Evolutionary conservation across 2,888 invertebrate species (phyloP).

Genomic region (Panzeria rudis): DNA sequence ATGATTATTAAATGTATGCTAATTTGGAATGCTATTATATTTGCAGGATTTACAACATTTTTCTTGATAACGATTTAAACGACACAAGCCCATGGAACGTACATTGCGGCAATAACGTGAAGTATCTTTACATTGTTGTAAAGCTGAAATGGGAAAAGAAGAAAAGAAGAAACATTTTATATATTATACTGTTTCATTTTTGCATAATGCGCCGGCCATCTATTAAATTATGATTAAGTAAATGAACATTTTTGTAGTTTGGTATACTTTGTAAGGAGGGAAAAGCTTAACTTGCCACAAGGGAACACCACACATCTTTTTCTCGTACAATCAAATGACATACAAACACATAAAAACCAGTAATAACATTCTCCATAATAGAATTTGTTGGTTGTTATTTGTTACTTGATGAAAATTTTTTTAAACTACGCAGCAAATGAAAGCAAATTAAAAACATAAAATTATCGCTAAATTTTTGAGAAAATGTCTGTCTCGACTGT

Average conservation of each 20-base stretch:
- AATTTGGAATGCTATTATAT: slow-evolving; percentile 73
- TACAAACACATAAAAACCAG: no score
- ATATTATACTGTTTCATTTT: slow-evolving; percentile 6
- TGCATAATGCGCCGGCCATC: slow-evolving; percentile 3
- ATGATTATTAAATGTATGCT: slow-evolving; percentile 61
- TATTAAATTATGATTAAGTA: slow-evolving; percentile 8
- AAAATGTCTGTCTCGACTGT: no score
- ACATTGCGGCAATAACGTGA: slow-evolving; percentile 95
- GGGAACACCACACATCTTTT: no score
- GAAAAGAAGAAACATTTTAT: slow-evolving; percentile 4
- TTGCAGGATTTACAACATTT: slow-evolving; percentile 94
- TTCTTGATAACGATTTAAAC: slow-evolving; percentile 91
- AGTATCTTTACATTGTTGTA: slow-evolving; percentile 90
- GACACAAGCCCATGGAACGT: slow-evolving; percentile 94
- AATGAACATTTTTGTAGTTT: neutral
- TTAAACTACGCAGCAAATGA: no score
- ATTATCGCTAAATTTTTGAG: no score
- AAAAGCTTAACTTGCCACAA: neutral
- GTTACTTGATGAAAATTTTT: no score
- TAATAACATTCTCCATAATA: no score
- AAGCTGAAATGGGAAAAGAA: slow-evolving; percentile 81
- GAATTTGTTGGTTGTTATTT: no score
- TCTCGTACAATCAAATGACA: no score
- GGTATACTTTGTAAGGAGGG: neutral
- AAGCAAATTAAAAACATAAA: no score